These are phyloP conservation scores for Hyphantria cunea DNA, from an alignment of 1,140 invertebrate species.

Conservation along the genomic window DNA sequence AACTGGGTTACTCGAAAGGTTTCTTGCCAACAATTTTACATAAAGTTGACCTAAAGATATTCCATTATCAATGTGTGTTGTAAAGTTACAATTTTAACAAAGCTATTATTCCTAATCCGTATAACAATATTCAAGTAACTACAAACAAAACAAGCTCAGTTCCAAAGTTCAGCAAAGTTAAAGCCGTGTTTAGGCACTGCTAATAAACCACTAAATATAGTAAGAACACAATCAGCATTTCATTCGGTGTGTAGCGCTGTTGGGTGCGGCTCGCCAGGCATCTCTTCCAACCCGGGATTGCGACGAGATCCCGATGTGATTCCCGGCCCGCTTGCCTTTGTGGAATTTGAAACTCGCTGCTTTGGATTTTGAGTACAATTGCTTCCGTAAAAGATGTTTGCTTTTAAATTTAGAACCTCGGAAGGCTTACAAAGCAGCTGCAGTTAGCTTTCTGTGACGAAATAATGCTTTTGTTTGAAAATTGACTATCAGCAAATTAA, in stretches of 20 bases:
- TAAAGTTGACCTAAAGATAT: too few relatives aligned
- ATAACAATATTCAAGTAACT: neutral
- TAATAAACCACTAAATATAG: slow-evolving; percentile 30
- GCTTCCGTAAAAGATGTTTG: slow-evolving; percentile 13
- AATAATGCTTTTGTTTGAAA: too few relatives aligned
- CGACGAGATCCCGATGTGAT: slow-evolving; percentile 25
- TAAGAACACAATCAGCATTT: slow-evolving; percentile 29
- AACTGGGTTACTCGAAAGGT: too few relatives aligned
- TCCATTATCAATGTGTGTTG: too few relatives aligned
- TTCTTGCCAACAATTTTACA: too few relatives aligned
- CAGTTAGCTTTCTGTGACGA: too few relatives aligned
- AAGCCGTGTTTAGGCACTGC: neutral
- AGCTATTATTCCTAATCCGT: too few relatives aligned
- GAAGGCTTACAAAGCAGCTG: too few relatives aligned
- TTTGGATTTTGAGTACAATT: slow-evolving; percentile 25
- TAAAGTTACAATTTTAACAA: too few relatives aligned
- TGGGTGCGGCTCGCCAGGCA: slow-evolving; percentile 24
- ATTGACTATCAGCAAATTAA: too few relatives aligned
- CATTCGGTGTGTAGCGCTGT: slow-evolving; percentile 17
- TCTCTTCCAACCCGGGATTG: slow-evolving; percentile 32
- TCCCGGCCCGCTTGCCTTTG: slow-evolving; percentile 26
- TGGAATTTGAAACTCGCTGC: slow-evolving; percentile 28
- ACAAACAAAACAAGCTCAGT: neutral
- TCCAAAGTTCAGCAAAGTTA: neutral
- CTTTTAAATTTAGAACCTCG: slow-evolving; percentile 2